phyloP scores from a whole-genome alignment of 1,140 invertebrate species.

The Lepidotrigona ventralis region DNA sequence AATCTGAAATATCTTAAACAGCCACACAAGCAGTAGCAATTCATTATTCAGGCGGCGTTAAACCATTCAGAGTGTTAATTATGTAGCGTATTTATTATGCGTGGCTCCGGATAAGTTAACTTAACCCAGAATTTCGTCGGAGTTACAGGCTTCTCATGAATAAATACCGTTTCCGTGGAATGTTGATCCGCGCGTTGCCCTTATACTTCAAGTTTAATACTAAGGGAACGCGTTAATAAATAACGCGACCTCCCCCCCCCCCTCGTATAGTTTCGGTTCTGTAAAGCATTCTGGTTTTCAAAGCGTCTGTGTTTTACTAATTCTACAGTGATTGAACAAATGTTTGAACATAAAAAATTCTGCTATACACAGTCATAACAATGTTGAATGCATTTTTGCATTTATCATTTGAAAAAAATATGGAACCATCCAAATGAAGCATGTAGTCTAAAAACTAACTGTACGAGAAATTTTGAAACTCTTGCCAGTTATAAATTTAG shows the following conservation, averaged over 20 bases:
- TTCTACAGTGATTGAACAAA: not conserved
- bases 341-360: not conserved
- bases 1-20: not conserved
- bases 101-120: constrained; percentile 16
- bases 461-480: no score
- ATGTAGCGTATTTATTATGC: constrained; percentile 30
- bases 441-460: not conserved
- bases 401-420: not conserved
- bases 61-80: constrained; percentile 29
- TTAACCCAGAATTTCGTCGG: constrained; percentile 26
- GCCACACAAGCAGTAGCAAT: not conserved
- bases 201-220: constrained; percentile 7
- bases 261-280: not conserved
- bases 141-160: constrained; percentile 6
- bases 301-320: not conserved
- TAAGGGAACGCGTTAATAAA: constrained; percentile 26
- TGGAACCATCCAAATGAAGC: not conserved
- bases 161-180: constrained; percentile 29
- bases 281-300: not conserved
- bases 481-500: not conserved
- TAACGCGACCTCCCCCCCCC: constrained; percentile 1
- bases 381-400: not conserved
- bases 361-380: no score
- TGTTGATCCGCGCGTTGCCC: constrained; percentile 15
- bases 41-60: constrained; percentile 9